Percentiles rank a stretch among this genome's conserved stretches.
phyloP scores from a whole-genome alignment of 2,888 invertebrate genomes.

The Elegia similella region DNA sequence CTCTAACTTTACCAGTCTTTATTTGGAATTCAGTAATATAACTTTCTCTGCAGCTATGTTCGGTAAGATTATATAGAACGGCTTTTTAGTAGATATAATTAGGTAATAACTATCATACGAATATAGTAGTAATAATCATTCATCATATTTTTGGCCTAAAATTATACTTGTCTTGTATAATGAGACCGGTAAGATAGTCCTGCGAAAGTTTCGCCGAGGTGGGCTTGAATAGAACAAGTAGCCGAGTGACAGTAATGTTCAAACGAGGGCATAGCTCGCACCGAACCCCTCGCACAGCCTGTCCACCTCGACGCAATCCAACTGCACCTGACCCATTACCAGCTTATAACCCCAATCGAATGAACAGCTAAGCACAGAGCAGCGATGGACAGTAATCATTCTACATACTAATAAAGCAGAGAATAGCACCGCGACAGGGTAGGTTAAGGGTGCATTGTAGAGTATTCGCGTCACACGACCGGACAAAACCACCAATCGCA shows the following conservation, averaged over 20 bases:
- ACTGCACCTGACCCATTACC: slow-evolving; percentile 1
- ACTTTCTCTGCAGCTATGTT: too few relatives aligned
- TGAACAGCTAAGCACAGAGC: slow-evolving; percentile 17
- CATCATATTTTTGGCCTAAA: background rate
- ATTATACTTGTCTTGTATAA: background rate
- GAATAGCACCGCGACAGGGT: slow-evolving; percentile 50
- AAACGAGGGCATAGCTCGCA: slow-evolving; percentile 58
- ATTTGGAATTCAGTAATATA: too few relatives aligned
- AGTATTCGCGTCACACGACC: slow-evolving; percentile 53
- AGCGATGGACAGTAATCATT: slow-evolving; percentile 40
- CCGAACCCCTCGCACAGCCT: slow-evolving; percentile 26
- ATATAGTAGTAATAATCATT: too few relatives aligned
- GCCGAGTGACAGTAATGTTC: slow-evolving; percentile 56
- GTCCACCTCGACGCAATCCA: slow-evolving; percentile 8
- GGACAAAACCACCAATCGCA: slow-evolving; percentile 31
- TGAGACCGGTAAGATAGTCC: background rate
- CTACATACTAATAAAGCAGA: slow-evolving; percentile 26
- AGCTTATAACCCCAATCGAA: slow-evolving; percentile 17
- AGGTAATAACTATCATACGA: background rate
- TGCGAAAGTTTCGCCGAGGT: slow-evolving; percentile 42
- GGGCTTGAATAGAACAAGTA: slow-evolving; percentile 43
- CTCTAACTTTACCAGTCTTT: too few relatives aligned
- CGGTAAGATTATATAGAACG: background rate
- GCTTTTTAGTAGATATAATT: background rate
- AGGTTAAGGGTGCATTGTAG: slow-evolving; percentile 77